Conservation (phyloP, 2,888 invertebrate species). For the Scaptomyza parva region DNA sequence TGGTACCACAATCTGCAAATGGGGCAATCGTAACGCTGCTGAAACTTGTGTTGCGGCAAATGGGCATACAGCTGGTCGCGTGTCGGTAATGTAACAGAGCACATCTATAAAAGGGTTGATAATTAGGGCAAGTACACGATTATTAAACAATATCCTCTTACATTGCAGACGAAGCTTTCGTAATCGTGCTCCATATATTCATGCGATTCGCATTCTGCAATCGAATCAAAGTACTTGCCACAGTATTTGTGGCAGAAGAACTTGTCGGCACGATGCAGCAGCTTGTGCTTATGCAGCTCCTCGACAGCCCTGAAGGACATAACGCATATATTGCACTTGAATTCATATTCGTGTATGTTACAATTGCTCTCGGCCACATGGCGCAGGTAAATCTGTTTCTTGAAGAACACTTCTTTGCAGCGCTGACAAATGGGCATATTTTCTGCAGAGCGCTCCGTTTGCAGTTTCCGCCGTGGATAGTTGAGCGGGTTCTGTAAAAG, state of each 20-base stretch:
- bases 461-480: conserved; percentile 80
- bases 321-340: conserved; percentile 81
- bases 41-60: conserved; percentile 78
- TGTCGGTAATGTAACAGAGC: conserved; percentile 69
- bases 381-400: conserved; percentile 77
- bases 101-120: conserved; percentile 61
- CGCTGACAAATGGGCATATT: conserved; percentile 81
- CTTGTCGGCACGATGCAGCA: conserved; percentile 73
- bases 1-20: conserved; percentile 82
- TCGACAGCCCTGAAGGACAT: conserved; percentile 82
- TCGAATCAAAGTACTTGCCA: conserved; percentile 80
- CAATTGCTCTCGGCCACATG: conserved; percentile 81
- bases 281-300: conserved; percentile 77
- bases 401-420: conserved; percentile 83
- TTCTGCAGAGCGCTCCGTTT: conserved; percentile 76
- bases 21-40: conserved; percentile 80
- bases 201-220: conserved; percentile 80
- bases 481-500: conserved; percentile 68
- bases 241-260: conserved; percentile 83
- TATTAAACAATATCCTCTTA: conserved; percentile 52
- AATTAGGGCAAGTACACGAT: conserved; percentile 2
- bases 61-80: conserved; percentile 77
- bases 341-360: conserved; percentile 82
- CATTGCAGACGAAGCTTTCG: conserved; percentile 80
- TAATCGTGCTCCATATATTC: conserved; percentile 82